Conservation (phyloP, 2,113 vertebrate species). For the Engystomops pustulosus region DNA sequence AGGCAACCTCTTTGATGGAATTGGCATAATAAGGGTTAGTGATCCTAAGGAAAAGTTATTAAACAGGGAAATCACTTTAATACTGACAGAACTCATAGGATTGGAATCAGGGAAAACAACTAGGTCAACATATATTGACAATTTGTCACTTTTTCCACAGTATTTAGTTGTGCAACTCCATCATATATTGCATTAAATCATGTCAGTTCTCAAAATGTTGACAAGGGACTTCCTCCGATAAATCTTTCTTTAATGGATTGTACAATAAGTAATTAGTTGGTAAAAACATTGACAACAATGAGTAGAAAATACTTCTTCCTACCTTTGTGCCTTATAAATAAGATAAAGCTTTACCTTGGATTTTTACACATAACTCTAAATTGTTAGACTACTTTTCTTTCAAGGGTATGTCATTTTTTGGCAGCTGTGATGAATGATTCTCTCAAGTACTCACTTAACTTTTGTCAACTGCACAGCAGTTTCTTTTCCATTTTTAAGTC, state of each 20-base stretch:
- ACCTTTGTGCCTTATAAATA: slow-evolving; percentile 36
- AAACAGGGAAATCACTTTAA: too few relatives aligned
- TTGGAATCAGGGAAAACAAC: background rate
- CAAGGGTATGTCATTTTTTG: slow-evolving; percentile 59
- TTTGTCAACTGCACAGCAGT: slow-evolving; percentile 59
- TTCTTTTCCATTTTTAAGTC: slow-evolving; percentile 54
- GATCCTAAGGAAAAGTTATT: too few relatives aligned
- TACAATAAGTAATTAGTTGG: slow-evolving; percentile 25
- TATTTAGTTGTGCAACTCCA: background rate
- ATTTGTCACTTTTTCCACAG: background rate
- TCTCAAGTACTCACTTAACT: slow-evolving; percentile 56
- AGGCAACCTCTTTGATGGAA: too few relatives aligned
- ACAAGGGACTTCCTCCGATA: background rate
- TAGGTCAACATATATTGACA: background rate
- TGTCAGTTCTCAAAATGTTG: background rate
- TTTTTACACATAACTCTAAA: slow-evolving; percentile 56
- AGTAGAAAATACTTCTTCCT: slow-evolving; percentile 39
- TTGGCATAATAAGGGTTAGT: too few relatives aligned
- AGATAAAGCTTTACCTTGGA: slow-evolving; percentile 53
- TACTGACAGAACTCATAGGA: too few relatives aligned
- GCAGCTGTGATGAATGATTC: slow-evolving; percentile 58
- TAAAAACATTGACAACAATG: slow-evolving; percentile 33
- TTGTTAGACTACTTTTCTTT: slow-evolving; percentile 55
- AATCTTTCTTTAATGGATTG: background rate
- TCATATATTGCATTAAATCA: background rate